Evolutionary conservation across 30 jellyfish, hydroid and myxozoan species (phyloP), one percentile per base, ranked within the genome.

Genomic region (Catostylus mosaicus): DNA sequence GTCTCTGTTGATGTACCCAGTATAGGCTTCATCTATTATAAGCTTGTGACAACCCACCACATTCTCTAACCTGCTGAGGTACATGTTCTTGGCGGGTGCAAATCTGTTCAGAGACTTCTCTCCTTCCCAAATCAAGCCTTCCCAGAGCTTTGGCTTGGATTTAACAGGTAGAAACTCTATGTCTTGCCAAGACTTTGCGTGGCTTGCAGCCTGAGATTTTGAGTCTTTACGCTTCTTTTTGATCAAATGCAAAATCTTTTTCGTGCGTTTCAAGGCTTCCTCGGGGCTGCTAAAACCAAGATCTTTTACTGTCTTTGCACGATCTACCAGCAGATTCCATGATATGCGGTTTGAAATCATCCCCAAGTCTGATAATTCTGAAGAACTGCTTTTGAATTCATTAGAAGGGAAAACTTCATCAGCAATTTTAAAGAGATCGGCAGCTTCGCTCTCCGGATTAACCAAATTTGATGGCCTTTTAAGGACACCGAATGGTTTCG

Each of bases 371-470:
- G 19, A 63, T 3, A 89, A 77, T 31, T 45, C 8, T 31, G 16
- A 43, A 16, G 20, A 27, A 18, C 29, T 56, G 5, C 24, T 38
- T 36, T 37, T 20, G 32, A 54, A 51, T 32, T 22, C 61, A 0
- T 50, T 50, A 18, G 70, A 26, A 16, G 92, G 88, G 52, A 89
- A 89, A 27, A 89, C 97, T 63, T 83, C 92, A 24, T 89, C 97
- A 20, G 37, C 56, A 8, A 18, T 24, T 31, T 31, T 57, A 75
- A 22, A 89, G 14, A 89, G 81, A 29, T 19, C 45, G n/a, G 94
- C 80, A 18, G 74, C 97, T 56, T 82, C 81, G 81, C 97, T 73
- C 20, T 32, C 23, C 2, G 72, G 80, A 68, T 45, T 24, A 8
- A 85, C 85, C 45, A 85, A 74, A 14, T 78, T 61, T 2, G 65